These are phyloP conservation scores for Pseudochirops corinnae DNA, from an alignment of 2,797 vertebrate genomes.

Conservation along the genomic window DNA sequence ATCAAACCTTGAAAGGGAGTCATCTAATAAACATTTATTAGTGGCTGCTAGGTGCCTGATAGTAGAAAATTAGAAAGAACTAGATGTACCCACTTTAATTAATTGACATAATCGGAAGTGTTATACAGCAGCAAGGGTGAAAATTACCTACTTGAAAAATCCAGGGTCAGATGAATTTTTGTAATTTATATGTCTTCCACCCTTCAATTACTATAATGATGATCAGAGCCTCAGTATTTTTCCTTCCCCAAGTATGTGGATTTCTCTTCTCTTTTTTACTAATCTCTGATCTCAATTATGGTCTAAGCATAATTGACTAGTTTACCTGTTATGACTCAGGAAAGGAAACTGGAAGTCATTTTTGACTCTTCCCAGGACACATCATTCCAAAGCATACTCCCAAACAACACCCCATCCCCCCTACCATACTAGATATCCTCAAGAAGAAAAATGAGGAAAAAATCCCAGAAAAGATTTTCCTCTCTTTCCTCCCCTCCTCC, in stretches of 20 bases:
- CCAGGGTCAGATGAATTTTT: slow-evolving; percentile 58
- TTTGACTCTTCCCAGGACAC: not conserved
- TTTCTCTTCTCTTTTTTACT: not conserved
- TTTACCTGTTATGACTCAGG: not conserved
- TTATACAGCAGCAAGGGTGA: slow-evolving; percentile 58
- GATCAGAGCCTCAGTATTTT: slow-evolving; percentile 5
- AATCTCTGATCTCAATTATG: not conserved
- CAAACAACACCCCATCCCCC: not conserved
- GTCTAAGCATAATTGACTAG: not conserved
- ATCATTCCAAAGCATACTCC: not conserved
- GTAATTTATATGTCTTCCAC: slow-evolving; percentile 3
- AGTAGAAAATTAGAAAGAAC: slow-evolving; percentile 73
- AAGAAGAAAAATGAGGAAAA: not conserved
- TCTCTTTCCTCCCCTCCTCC: not conserved
- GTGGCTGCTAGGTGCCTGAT: slow-evolving; percentile 59
- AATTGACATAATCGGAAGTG: slow-evolving; percentile 72
- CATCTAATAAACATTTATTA: slow-evolving; percentile 75
- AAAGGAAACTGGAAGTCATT: not conserved
- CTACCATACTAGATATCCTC: not conserved
- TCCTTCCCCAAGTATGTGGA: not conserved
- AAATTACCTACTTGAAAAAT: slow-evolving; percentile 66
- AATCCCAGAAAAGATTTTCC: not conserved
- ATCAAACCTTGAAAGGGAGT: slow-evolving; percentile 66
- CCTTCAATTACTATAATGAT: slow-evolving; percentile 4
- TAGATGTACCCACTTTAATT: slow-evolving; percentile 75